Percentiles rank a stretch among this genome's conserved stretches.
Conservation (phyloP, 2,888 invertebrate genomes). For the Microctonus hyperodae region DNA sequence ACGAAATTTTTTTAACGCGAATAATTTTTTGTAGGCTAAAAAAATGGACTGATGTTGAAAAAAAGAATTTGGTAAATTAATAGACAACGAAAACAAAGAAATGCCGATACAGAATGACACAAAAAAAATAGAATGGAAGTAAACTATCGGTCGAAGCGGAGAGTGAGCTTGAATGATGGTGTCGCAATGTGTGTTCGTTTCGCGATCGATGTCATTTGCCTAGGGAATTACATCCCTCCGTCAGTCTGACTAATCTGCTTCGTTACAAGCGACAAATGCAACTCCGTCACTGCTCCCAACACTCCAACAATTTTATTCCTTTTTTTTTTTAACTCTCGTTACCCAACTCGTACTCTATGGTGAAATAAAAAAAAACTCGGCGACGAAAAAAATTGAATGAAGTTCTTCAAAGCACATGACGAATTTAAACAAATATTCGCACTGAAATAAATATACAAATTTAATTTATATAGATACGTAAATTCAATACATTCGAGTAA, state of each 20-base stretch:
- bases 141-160: slow-evolving; percentile 25
- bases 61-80: background rate
- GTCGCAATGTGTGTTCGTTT: slow-evolving; percentile 49
- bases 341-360: background rate
- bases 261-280: slow-evolving; percentile 57
- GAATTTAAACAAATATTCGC: background rate
- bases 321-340: slow-evolving; percentile 13
- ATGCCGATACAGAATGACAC: background rate
- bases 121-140: slow-evolving; percentile 22
- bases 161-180: slow-evolving; percentile 29
- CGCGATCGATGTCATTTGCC: slow-evolving; percentile 59
- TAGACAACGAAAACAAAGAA: background rate
- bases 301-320: slow-evolving; percentile 25
- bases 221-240: slow-evolving; percentile 58
- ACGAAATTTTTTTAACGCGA: too few species aligned
- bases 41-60: background rate
- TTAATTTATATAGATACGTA: too few species aligned
- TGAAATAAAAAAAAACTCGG: background rate
- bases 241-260: slow-evolving; percentile 60
- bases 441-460: too few species aligned
- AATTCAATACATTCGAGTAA: too few species aligned
- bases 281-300: slow-evolving; percentile 53
- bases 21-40: background rate
- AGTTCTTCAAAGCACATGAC: background rate
- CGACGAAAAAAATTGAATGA: background rate